A percentile compares a stretch with the other conserved stretches of the same genome.
These are phyloP conservation scores for Agrilus cyanescens DNA, from an alignment of 2,888 invertebrate species.

Conservation along the genomic window DNA sequence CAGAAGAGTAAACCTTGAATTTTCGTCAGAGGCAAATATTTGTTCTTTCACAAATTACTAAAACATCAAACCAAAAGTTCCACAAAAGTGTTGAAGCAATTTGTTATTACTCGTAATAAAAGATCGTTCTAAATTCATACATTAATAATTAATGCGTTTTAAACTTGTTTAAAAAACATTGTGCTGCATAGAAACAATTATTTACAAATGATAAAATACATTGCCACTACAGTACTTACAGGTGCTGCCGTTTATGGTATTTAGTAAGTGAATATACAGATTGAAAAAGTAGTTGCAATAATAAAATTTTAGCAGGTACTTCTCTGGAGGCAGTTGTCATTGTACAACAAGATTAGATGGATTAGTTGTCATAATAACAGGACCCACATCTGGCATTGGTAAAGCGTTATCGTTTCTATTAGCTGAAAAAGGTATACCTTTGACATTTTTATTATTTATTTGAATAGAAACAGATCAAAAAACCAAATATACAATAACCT, in stretches of 20 bases:
- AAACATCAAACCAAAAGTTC: too few species aligned
- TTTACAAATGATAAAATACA: conserved; percentile 28
- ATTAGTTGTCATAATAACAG: conserved; percentile 43
- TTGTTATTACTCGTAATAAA: too few species aligned
- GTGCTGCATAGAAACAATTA: background rate
- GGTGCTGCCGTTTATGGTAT: conserved; percentile 28
- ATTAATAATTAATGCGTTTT: too few species aligned
- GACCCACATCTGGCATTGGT: conserved; percentile 49
- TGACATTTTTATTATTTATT: background rate
- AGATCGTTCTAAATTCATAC: too few species aligned
- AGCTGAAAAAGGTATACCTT: conserved; percentile 34
- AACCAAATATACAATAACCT: too few species aligned
- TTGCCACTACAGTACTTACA: conserved; percentile 25
- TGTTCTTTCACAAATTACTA: too few species aligned
- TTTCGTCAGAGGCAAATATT: too few species aligned
- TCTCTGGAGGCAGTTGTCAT: conserved; percentile 30
- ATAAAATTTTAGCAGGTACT: conserved; percentile 28
- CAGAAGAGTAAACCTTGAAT: too few species aligned
- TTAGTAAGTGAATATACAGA: conserved; percentile 25
- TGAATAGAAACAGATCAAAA: too few species aligned
- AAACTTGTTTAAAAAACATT: too few species aligned
- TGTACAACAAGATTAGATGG: conserved; percentile 31
- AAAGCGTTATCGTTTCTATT: conserved; percentile 41
- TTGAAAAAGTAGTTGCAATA: conserved; percentile 1
- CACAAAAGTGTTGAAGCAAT: too few species aligned